Evolutionary conservation across 92 coral and sea anemone species (phyloP), one percentile per base, ranked within the genome.

Genomic region (Micromussa lordhowensis): DNA sequence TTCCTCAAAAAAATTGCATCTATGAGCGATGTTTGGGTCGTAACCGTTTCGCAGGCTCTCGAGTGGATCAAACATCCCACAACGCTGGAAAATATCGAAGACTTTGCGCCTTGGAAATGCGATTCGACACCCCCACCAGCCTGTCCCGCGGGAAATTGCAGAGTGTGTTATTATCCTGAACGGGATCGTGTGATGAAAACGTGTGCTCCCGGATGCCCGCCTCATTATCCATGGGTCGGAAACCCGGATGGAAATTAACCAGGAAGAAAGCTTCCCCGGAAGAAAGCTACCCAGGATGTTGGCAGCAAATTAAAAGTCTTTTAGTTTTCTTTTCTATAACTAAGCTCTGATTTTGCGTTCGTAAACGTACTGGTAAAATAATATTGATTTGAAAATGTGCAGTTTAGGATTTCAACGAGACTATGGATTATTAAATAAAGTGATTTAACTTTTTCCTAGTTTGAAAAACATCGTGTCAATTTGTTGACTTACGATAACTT

Each of bases 41-140:
- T 94, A 78, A 92, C 91, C 29, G 85, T 94, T 57, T 88, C 96
- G 38, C 96, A 94, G 53, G 96, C 91, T n/a, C 70, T 91, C 32
- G 91, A 88, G 49, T 93, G 96, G 94, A 88, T 93, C 31, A 89
- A 79, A 79, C 26, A 68, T 21, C 95, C 93, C 57, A 90, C 95
- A 15, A 54, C 78, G 21, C 93, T 93, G 48, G 72, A 79, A 61
- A 77, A 91, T 30, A 68, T 85, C 71, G 78, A 85, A 61, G 87
- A 89, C 29, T 93, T 93, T 35, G 68, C 81, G 49, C 94, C 96
- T 14, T 91, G 94, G 96, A 86, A 93, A 69, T 93, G 96, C 87
- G 82, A 82, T 71, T 26, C 86, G 21, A 48, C 40, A 28, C 48
- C 86, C 24, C 94, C 96, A 17, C 78, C 79, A 6, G 78, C 15